Evolutionary conservation across 2,113 vertebrate species (phyloP).

Genomic region (Piprites chloris): DNA sequence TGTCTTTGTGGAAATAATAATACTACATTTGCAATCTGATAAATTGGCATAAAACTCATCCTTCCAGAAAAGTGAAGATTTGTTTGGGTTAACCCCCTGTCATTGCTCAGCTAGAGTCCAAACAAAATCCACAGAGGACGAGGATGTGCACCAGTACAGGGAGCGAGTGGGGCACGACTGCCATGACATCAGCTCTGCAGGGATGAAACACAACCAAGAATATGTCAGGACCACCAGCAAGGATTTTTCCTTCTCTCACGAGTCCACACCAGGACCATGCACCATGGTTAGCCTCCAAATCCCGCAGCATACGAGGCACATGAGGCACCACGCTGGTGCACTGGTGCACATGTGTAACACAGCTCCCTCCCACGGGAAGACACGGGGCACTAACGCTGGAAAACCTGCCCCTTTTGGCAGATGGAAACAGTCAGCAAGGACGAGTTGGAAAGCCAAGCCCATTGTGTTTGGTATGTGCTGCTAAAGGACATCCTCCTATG

Average conservation of each 20-base stretch:
- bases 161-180: neutral
- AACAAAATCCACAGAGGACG: neutral
- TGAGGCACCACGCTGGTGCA: neutral
- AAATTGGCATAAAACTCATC: neutral
- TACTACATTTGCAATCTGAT: neutral
- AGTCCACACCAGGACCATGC: neutral
- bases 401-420: neutral
- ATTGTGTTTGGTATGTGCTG: neutral
- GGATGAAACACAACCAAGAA: neutral
- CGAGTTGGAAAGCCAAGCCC: neutral
- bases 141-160: neutral
- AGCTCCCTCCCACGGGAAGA: neutral
- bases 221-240: neutral
- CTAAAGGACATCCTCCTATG: neutral
- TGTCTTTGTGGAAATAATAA: neutral
- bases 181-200: neutral
- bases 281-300: neutral
- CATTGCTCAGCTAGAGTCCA: fast-evolving
- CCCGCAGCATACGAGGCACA: neutral
- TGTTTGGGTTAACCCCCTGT: neutral
- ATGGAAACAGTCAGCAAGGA: neutral
- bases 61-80: neutral
- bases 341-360: fast-evolving
- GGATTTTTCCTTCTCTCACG: neutral
- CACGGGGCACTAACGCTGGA: fast-evolving